phyloP scores from a whole-genome alignment of 2,888 invertebrate species.

The Ophraella communa region DNA sequence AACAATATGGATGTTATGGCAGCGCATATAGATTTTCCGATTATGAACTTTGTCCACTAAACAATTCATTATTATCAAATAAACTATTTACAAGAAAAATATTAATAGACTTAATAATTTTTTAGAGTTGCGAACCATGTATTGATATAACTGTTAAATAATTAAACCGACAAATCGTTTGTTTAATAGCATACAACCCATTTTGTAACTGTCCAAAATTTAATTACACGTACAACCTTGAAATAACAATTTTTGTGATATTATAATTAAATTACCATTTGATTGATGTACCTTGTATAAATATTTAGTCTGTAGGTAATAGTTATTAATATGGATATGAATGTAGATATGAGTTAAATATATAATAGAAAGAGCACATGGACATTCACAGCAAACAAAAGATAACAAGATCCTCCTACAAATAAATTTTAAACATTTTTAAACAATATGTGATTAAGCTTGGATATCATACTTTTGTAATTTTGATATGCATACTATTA shows the following conservation, averaged over 20 bases:
- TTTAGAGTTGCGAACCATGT: too few species aligned
- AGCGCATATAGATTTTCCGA: not conserved
- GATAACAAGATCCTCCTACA: conserved; percentile 65
- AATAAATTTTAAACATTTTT: conserved; percentile 33
- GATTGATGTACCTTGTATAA: conserved; percentile 28
- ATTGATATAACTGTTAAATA: too few species aligned
- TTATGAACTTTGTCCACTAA: too few species aligned
- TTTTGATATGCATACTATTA: too few species aligned
- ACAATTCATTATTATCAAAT: too few species aligned
- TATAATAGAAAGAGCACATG: conserved; percentile 50
- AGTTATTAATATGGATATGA: conserved; percentile 25
- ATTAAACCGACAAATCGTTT: too few species aligned
- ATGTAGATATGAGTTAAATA: conserved; percentile 41
- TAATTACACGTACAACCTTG: not conserved
- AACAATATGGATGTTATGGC: not conserved
- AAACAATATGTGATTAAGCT: too few species aligned
- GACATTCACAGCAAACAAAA: conserved; percentile 59
- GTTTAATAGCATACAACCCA: too few species aligned
- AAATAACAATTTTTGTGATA: not conserved
- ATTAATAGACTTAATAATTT: too few species aligned
- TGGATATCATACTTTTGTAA: too few species aligned
- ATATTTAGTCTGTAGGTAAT: conserved; percentile 24
- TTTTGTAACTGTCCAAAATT: not conserved
- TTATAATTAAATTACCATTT: conserved; percentile 16
- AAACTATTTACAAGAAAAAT: too few species aligned